phyloP scores from a whole-genome alignment of 2,797 vertebrate genomes.

The Mus minutoides region DNA sequence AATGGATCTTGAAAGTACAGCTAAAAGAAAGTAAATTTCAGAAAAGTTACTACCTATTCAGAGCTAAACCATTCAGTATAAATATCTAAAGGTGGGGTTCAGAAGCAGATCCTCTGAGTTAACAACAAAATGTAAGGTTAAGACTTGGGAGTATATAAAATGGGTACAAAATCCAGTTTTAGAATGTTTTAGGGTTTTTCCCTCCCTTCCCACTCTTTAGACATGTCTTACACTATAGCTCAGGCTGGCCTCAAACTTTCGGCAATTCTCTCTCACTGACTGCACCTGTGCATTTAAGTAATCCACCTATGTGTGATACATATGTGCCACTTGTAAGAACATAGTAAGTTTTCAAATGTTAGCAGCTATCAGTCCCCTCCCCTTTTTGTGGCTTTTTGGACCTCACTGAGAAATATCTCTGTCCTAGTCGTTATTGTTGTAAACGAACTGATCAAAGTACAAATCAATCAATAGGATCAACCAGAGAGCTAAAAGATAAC shows the following conservation, averaged over 20 bases:
- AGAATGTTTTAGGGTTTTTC: not conserved
- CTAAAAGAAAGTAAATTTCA: conserved; percentile 48
- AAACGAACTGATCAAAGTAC: conserved; percentile 1
- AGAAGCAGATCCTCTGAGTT: conserved; percentile 26
- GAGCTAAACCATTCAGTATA: conserved; percentile 20
- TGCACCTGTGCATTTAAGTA: not conserved
- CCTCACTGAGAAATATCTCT: not conserved
- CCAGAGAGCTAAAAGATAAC: conserved; percentile 42
- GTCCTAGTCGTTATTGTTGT: not conserved
- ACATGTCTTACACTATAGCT: not conserved
- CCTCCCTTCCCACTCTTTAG: not conserved
- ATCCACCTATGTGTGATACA: not conserved
- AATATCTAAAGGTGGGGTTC: conserved; percentile 11
- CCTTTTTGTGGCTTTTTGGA: not conserved
- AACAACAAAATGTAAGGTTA: not conserved
- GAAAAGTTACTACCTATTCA: conserved; percentile 52
- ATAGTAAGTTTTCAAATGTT: not conserved
- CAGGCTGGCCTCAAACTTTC: not conserved
- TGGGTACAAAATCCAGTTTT: conserved; percentile 7
- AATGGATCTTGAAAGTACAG: conserved; percentile 40
- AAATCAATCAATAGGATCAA: conserved; percentile 32
- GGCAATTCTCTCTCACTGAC: not conserved
- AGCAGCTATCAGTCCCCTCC: not conserved
- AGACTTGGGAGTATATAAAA: conserved; percentile 4
- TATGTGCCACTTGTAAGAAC: not conserved